Base-by-base conservation (phyloP, 2,888 invertebrate species). In the Athalia cordata region DNA sequence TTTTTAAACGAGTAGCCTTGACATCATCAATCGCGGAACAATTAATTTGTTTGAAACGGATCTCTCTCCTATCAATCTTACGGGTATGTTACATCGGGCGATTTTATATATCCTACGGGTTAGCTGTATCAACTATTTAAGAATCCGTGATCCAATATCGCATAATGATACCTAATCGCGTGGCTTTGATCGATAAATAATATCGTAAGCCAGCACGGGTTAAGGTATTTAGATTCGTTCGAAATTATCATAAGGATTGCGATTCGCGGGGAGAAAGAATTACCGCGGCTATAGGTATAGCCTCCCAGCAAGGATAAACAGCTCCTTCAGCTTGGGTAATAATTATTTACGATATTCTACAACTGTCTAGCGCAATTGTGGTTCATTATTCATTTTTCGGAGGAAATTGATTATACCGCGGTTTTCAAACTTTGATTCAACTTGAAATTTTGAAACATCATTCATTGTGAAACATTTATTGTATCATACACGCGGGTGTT, bases 21-120 rank as follows among this genome's bases (percentile, higher is more conserved):
- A 75, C 75, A 50, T 75, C 75, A 50, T 75, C 62, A 62, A 64
- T 62, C 62, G 61, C 49, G 75, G 43, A 62, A 75, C 50, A 62
- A 75, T 75, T 64, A 75, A 75, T 75, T 75, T 50, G 29, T 50
- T 50, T n/a, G 15, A 75, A 50, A 43, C 75, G 75, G 50, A 50
- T 61, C 49, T 75, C 62, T 62, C 64, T 75, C 13, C 75, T 75
- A 75, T 75, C 62, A 64, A 75, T 75, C 75, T 75, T 50, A 47
- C 9, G 55, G 11, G 13, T 47, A 43, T 57, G n/a, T 15, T 29
- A 62, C 50, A 61, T 75, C 49, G 62, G 64, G 29, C 75, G 64
- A 64, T 61, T 64, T 29, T 29, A 29, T 29, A 29, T 29, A 29
- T 29, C 29, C 75, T 50, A n/a, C 52, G 7, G 75, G 13, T 59